Conservation (phyloP, 2,113 vertebrate species). For the Hypomesus transpacificus region DNA sequence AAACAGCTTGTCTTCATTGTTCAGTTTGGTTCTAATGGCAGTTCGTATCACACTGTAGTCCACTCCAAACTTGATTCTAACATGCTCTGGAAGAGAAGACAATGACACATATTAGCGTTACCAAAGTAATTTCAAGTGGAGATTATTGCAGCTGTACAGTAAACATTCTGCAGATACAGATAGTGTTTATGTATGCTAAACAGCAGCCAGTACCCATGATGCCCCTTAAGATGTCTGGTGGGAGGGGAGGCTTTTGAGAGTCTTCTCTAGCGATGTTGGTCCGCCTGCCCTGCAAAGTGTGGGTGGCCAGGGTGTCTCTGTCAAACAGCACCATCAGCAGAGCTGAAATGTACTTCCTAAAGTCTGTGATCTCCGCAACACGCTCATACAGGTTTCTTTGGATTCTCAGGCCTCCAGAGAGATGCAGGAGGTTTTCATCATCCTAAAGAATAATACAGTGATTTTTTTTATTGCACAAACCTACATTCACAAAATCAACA, state of each 20-base stretch:
- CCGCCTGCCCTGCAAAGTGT: conserved; percentile 67
- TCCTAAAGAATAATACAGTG: conserved; percentile 38
- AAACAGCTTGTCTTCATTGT: conserved; percentile 70
- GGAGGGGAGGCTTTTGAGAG: conserved; percentile 64
- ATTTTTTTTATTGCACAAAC: background rate
- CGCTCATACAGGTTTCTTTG: conserved; percentile 66
- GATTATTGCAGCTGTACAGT: too few species aligned
- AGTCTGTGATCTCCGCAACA: conserved; percentile 65
- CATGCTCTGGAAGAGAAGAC: conserved; percentile 52
- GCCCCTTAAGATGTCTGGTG: conserved; percentile 62
- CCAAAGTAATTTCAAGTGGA: background rate
- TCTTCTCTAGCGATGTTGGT: conserved; percentile 60
- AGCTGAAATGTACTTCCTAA: conserved; percentile 68
- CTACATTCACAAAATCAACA: background rate
- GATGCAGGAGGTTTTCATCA: conserved; percentile 51
- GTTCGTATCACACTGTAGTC: conserved; percentile 64
- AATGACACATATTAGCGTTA: background rate
- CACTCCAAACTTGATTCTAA: conserved; percentile 57
- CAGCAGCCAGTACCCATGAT: conserved; percentile 37
- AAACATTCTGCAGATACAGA: too few species aligned
- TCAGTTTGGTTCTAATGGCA: conserved; percentile 68
- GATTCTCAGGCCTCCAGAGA: conserved; percentile 59
- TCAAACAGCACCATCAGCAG: conserved; percentile 71
- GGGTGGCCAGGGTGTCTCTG: conserved; percentile 67
- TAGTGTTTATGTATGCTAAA: background rate